Evolutionary conservation across 1,140 invertebrate genomes (phyloP).

Genomic region (Heliconius congener): DNA sequence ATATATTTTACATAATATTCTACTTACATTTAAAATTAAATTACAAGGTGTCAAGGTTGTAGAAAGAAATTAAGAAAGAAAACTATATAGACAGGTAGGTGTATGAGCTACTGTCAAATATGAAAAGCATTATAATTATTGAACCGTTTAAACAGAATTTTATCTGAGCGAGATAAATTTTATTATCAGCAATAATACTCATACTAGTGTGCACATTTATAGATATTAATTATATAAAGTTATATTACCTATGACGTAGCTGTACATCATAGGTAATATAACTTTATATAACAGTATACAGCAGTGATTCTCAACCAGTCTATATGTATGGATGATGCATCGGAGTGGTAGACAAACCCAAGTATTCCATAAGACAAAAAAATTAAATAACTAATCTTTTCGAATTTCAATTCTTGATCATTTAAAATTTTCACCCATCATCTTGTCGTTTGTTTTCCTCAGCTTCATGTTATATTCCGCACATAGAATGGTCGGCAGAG

Average conservation of each 20-base stretch:
- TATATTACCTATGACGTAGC: no score
- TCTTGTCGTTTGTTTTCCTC: background rate
- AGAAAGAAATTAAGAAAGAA: background rate
- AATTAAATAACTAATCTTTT: no score
- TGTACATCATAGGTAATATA: no score
- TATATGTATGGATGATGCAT: no score
- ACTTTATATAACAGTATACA: no score
- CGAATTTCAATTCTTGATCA: background rate
- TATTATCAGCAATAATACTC: slow-evolving; percentile 14
- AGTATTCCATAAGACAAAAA: no score
- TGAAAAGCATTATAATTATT: background rate
- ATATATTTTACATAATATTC: background rate
- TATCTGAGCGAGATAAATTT: slow-evolving; percentile 26
- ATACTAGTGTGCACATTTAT: background rate
- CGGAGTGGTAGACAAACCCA: no score
- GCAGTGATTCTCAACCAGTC: no score
- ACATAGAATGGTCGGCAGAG: no score
- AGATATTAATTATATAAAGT: no score
- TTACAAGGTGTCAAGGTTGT: background rate
- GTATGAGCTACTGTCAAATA: background rate
- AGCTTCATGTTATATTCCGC: no score
- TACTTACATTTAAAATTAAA: background rate
- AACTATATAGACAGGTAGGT: background rate
- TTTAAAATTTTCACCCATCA: no score
- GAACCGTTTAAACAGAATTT: slow-evolving; percentile 4